Percentiles rank a stretch among this genome's conserved stretches.
Conservation (phyloP, 1,140 invertebrate genomes). For the Lethrus apterus region DNA sequence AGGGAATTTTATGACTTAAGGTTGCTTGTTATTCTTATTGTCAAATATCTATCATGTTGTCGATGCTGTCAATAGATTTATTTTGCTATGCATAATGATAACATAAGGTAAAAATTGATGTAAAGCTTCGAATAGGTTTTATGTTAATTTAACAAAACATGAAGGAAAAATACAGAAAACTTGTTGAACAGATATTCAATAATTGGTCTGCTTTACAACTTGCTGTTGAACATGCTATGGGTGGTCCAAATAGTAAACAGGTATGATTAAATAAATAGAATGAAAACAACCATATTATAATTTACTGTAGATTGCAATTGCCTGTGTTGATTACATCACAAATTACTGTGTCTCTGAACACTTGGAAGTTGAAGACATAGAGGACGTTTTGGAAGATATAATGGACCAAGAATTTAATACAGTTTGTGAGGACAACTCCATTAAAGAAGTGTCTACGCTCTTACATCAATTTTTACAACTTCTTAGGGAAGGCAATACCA, state of each 20-base stretch:
- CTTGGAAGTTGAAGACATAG: slow-evolving; percentile 47
- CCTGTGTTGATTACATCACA: slow-evolving; percentile 52
- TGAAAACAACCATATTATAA: background rate
- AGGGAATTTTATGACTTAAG: no score
- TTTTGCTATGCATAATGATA: no score
- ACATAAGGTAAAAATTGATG: no score
- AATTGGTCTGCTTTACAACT: slow-evolving; percentile 57
- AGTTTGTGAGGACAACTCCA: slow-evolving; percentile 55
- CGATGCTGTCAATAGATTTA: no score
- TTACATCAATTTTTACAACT: slow-evolving; percentile 42
- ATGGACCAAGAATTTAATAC: slow-evolving; percentile 61
- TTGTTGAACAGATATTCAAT: slow-evolving; percentile 54
- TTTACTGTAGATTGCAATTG: slow-evolving; percentile 46
- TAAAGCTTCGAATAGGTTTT: no score
- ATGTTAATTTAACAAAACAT: no score
- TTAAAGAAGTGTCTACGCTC: slow-evolving; percentile 42
- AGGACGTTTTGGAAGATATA: slow-evolving; percentile 53
- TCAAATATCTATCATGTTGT: no score
- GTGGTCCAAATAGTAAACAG: slow-evolving; percentile 54
- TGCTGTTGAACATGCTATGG: slow-evolving; percentile 59
- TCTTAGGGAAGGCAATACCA: slow-evolving; percentile 39
- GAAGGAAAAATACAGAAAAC: no score
- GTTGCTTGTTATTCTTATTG: no score
- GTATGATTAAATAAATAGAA: slow-evolving; percentile 28
- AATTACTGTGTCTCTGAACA: slow-evolving; percentile 53